phyloP scores from a whole-genome alignment of 2,888 invertebrate species.

The Nomada fabriciana region DNA sequence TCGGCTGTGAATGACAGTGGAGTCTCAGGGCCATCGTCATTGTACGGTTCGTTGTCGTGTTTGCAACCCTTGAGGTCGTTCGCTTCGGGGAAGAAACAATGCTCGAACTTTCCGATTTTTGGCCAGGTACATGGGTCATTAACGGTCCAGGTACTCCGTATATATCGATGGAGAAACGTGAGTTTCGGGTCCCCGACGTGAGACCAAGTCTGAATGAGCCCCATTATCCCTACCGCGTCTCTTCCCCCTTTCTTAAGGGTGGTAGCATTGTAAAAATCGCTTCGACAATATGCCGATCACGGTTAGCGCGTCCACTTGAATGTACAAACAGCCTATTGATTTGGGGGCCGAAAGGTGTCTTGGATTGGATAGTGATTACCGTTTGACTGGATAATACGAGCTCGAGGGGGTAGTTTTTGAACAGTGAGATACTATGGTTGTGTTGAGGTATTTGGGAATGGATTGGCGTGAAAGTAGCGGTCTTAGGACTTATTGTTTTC shows the following conservation, averaged over 20 bases:
- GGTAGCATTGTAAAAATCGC: neutral
- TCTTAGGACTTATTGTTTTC: too few relatives aligned
- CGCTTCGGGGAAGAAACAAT: slow-evolving; percentile 34
- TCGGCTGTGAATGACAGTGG: slow-evolving; percentile 26
- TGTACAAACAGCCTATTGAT: slow-evolving; percentile 16
- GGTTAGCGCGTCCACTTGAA: slow-evolving; percentile 20
- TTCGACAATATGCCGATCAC: slow-evolving; percentile 31
- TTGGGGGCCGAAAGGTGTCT: neutral
- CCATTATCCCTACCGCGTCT: slow-evolving; percentile 20
- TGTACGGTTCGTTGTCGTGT: slow-evolving; percentile 41
- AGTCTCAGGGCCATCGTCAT: slow-evolving; percentile 13
- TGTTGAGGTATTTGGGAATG: neutral
- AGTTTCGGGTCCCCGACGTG: neutral
- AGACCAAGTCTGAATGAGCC: neutral
- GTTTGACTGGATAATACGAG: slow-evolving; percentile 5
- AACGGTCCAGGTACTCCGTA: slow-evolving; percentile 47
- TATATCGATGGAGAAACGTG: neutral
- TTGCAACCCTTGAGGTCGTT: slow-evolving; percentile 36
- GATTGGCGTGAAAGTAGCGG: too few relatives aligned
- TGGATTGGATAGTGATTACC: neutral
- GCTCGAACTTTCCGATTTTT: neutral
- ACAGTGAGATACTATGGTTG: neutral
- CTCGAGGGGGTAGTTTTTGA: neutral
- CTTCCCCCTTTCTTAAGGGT: neutral
- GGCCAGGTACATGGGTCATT: slow-evolving; percentile 38